Evolutionary conservation across 2,797 vertebrate genomes (phyloP).

Genomic region (Leucoraja ocellata): DNA sequence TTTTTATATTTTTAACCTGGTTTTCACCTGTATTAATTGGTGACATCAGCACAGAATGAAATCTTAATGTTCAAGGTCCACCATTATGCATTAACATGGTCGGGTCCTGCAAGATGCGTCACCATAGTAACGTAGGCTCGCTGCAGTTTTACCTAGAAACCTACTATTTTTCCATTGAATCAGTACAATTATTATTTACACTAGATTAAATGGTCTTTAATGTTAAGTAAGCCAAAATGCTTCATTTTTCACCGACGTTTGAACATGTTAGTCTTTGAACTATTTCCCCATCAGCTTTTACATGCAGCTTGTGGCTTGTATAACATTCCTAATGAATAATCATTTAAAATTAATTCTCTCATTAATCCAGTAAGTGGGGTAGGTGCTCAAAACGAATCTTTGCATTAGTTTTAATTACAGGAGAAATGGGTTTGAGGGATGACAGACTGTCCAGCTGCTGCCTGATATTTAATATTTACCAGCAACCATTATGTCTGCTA

Average conservation of each 20-base stretch:
- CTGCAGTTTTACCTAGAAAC: not conserved
- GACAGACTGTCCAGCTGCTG: not conserved
- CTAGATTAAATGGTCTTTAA: slow-evolving; percentile 20
- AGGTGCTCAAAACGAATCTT: not conserved
- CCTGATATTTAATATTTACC: not conserved
- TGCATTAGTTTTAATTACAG: not conserved
- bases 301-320: not conserved
- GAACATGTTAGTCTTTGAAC: not conserved
- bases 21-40: not conserved
- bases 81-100: not conserved
- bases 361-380: not conserved
- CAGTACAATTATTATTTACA: not conserved
- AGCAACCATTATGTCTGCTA: not conserved
- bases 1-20: not conserved
- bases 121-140: slow-evolving; percentile 18
- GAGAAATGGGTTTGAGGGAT: not conserved
- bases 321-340: slow-evolving; percentile 23
- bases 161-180: not conserved
- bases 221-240: not conserved
- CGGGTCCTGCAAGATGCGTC: slow-evolving; percentile 17
- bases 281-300: slow-evolving; percentile 9
- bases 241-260: not conserved
- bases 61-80: not conserved
- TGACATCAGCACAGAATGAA: not conserved
- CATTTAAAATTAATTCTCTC: slow-evolving; percentile 28